Evolutionary conservation across 2,888 invertebrate species (phyloP).

Genomic region (Nycteola revayana): DNA sequence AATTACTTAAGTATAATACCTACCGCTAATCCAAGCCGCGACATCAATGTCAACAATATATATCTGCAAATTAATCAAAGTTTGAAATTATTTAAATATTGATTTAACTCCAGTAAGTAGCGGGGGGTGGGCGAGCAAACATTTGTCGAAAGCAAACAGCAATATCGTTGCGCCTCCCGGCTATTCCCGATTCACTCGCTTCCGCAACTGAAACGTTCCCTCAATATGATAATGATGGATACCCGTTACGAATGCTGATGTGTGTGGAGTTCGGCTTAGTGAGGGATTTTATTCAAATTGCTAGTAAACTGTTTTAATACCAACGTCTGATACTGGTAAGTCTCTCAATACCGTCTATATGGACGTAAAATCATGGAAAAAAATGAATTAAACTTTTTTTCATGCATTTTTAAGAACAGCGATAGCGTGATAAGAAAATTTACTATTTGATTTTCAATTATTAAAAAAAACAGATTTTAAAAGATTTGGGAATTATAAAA

Average conservation of each 20-base stretch:
- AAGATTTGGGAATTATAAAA: no score
- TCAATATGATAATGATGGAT: conserved; percentile 72
- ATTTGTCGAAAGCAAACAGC: conserved; percentile 72
- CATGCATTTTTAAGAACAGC: no score
- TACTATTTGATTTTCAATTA: no score
- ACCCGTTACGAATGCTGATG: conserved; percentile 58
- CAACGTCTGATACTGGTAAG: conserved; percentile 12
- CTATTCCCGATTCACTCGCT: conserved; percentile 45
- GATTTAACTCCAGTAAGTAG: conserved; percentile 79
- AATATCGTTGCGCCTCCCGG: conserved; percentile 73
- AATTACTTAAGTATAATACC: conserved; percentile 22
- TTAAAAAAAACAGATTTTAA: no score
- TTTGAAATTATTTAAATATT: conserved; percentile 80
- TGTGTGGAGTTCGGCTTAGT: conserved; percentile 50
- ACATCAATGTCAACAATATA: conserved; percentile 77
- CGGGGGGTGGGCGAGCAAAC: conserved; percentile 56
- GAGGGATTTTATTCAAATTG: conserved; percentile 47
- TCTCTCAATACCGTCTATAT: not conserved
- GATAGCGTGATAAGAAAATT: no score
- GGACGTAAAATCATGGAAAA: no score
- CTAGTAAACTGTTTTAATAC: conserved; percentile 34
- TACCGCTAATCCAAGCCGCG: conserved; percentile 48
- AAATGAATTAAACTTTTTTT: no score
- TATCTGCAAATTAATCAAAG: conserved; percentile 79
- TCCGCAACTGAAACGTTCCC: conserved; percentile 44